Percentiles rank a stretch among this genome's conserved stretches.
Evolutionary conservation across 37 sponge, comb jelly and placozoan species (phyloP).

Genomic region (Cladorhizidae sp.): DNA sequence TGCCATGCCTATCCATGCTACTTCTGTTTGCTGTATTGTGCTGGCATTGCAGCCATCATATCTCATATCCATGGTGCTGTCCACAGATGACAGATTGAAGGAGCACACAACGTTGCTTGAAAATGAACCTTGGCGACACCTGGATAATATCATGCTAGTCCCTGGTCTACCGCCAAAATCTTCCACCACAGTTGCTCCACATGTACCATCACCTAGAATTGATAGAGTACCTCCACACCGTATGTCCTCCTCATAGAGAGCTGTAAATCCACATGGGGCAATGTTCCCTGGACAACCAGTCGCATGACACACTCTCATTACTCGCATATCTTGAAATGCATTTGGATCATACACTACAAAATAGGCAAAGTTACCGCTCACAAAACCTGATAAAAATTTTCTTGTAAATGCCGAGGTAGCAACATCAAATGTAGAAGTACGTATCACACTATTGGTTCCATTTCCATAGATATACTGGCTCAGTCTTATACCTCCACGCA

Average conservation of each 20-base stretch:
- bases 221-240: not conserved
- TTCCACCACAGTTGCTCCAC: constrained; percentile 35
- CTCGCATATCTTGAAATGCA: not conserved
- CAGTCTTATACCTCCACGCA: not conserved
- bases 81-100: not conserved
- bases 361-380: constrained; percentile 9
- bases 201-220: not conserved
- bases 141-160: constrained; percentile 8
- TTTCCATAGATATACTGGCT: constrained; percentile 5
- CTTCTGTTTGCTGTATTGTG: not conserved
- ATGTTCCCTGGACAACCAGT: not conserved
- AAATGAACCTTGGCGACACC: not conserved
- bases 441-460: not conserved
- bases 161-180: constrained; percentile 12
- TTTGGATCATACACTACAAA: not conserved
- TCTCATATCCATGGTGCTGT: constrained; percentile 12
- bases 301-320: constrained; percentile 26
- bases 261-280: not conserved
- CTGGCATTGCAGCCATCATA: not conserved
- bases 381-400: constrained; percentile 17
- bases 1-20: not conserved
- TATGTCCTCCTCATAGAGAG: constrained; percentile 18
- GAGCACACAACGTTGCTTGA: constrained; percentile 8
- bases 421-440: not conserved
- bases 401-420: not conserved